Evolutionary conservation across 2,113 vertebrate species (phyloP).

Genomic region (Phylloscopus trochiloides): DNA sequence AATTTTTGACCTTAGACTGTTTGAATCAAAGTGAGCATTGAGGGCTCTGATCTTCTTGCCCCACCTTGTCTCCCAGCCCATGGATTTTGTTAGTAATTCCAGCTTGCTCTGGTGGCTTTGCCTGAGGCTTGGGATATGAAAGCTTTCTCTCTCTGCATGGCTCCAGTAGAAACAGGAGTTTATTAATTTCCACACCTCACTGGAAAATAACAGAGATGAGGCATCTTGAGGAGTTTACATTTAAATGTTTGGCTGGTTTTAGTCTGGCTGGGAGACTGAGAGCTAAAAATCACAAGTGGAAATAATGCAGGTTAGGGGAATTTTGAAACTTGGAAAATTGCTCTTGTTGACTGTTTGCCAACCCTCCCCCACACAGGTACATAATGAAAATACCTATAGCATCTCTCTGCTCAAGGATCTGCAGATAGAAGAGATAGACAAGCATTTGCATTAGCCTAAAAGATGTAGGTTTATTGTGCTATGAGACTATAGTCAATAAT

Average conservation of each 20-base stretch:
- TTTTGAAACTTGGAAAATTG: neutral
- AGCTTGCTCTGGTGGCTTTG: conserved; percentile 35
- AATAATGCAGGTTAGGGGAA: conserved; percentile 25
- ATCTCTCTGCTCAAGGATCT: neutral
- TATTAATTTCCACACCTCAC: conserved; percentile 58
- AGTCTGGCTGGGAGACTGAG: neutral
- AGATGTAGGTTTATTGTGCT: neutral
- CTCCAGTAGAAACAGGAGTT: conserved; percentile 49
- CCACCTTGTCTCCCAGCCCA: neutral
- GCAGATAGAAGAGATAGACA: neutral
- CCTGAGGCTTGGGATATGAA: conserved; percentile 17
- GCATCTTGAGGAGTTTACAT: conserved; percentile 23
- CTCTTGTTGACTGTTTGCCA: neutral
- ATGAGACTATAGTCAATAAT: neutral
- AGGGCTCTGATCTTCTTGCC: neutral
- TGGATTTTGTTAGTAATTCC: conserved; percentile 26
- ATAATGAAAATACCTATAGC: neutral
- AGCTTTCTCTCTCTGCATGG: neutral
- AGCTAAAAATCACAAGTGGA: conserved; percentile 21
- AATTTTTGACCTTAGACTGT: neutral
- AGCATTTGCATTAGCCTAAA: neutral
- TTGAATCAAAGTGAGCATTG: neutral
- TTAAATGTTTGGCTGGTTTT: conserved; percentile 2
- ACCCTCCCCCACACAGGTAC: neutral
- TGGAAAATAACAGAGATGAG: conserved; percentile 55